These are phyloP conservation scores for Belgica antarctica DNA, from an alignment of 2,888 invertebrate genomes.

Conservation along the genomic window DNA sequence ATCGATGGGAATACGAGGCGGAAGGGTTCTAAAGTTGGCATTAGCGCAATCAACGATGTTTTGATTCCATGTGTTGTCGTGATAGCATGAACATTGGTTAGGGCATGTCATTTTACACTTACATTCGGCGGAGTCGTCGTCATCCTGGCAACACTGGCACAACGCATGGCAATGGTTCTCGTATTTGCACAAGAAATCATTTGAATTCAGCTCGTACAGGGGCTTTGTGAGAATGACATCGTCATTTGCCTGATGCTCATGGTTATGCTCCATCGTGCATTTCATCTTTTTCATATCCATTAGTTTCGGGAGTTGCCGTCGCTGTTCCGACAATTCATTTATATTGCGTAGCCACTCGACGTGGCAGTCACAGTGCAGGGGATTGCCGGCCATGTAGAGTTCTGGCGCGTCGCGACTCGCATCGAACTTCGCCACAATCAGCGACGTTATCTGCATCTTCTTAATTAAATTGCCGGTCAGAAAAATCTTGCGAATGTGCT, in stretches of 20 bases:
- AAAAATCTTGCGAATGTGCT: slow-evolving; percentile 71
- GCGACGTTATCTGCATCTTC: slow-evolving; percentile 69
- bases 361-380: slow-evolving; percentile 79
- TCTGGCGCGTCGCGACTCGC: slow-evolving; percentile 65
- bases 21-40: slow-evolving; percentile 70
- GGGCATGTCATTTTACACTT: slow-evolving; percentile 91
- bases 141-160: slow-evolving; percentile 85
- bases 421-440: slow-evolving; percentile 61
- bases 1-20: slow-evolving; percentile 82
- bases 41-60: slow-evolving; percentile 82
- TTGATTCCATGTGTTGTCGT: slow-evolving; percentile 80
- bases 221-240: slow-evolving; percentile 55
- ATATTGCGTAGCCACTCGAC: slow-evolving; percentile 84
- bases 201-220: slow-evolving; percentile 66
- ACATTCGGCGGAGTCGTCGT: slow-evolving; percentile 59
- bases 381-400: slow-evolving; percentile 79
- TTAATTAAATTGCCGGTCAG: slow-evolving; percentile 71
- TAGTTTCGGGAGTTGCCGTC: slow-evolving; percentile 73
- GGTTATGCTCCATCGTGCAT: slow-evolving; percentile 71
- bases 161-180: slow-evolving; percentile 79
- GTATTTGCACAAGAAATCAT: slow-evolving; percentile 79
- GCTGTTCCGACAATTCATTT: slow-evolving; percentile 67
- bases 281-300: slow-evolving; percentile 75
- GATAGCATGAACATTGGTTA: slow-evolving; percentile 80
- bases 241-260: slow-evolving; percentile 56